Evolutionary conservation across 2,797 vertebrate species (phyloP).

Genomic region (Lacerta agilis): DNA sequence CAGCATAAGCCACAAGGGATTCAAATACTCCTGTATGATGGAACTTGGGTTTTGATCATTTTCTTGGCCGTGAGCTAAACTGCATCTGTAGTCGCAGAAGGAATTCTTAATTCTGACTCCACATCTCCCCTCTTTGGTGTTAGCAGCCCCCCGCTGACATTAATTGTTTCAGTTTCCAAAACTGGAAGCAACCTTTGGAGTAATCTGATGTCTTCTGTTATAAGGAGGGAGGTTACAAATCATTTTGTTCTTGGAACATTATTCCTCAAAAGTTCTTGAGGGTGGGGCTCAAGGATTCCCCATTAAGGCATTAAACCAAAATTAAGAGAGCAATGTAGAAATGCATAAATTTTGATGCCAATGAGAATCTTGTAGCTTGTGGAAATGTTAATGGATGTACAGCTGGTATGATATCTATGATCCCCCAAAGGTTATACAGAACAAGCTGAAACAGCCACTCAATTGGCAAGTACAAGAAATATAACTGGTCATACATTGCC

Average conservation of each 20-base stretch:
- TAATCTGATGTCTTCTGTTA: neutral
- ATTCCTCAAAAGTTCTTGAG: neutral
- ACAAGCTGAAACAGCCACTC: neutral
- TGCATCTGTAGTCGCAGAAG: neutral
- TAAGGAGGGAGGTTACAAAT: neutral
- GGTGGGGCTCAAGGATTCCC: neutral
- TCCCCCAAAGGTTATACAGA: neutral
- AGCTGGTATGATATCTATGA: no score
- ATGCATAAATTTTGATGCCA: neutral
- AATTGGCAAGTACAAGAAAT: neutral
- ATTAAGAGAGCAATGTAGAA: neutral
- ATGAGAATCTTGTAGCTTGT: no score
- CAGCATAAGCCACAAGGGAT: neutral
- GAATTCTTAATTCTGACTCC: neutral
- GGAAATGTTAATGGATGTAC: no score
- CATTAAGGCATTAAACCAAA: neutral
- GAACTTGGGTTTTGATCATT: neutral
- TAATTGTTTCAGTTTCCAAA: neutral
- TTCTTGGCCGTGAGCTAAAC: neutral
- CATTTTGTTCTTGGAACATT: neutral
- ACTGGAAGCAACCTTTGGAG: neutral
- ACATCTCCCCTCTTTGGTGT: neutral
- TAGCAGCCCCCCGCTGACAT: neutral
- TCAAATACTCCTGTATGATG: neutral
- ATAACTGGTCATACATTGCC: no score